phyloP scores from a whole-genome alignment of 1,140 invertebrate genomes.

The Cataglyphis hispanica region DNA sequence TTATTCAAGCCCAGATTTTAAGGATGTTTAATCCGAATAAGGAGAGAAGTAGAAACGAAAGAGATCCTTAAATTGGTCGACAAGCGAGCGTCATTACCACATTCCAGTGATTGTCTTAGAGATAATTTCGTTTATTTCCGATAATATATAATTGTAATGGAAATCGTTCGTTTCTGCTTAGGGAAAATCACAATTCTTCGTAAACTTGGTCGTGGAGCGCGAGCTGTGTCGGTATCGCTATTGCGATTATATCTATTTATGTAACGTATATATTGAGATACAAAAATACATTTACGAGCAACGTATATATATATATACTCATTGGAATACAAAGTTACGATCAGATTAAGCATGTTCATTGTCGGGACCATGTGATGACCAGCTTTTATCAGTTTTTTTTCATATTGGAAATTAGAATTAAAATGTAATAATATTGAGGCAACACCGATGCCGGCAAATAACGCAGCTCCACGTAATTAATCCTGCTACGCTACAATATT shows the following conservation, averaged over 20 bases:
- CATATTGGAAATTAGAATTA: background rate
- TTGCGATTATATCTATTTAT: slow-evolving; percentile 1
- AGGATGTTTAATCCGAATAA: background rate
- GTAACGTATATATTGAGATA: background rate
- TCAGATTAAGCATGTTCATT: slow-evolving; percentile 26
- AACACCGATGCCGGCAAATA: slow-evolving; percentile 54
- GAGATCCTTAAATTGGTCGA: slow-evolving; percentile 38
- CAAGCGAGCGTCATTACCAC: slow-evolving; percentile 17
- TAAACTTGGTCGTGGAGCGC: slow-evolving; percentile 42
- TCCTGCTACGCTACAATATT: slow-evolving; percentile 69
- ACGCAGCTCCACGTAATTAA: slow-evolving; percentile 60
- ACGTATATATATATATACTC: too few relatives aligned
- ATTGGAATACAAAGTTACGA: slow-evolving; percentile 11
- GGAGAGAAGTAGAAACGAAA: slow-evolving; percentile 64
- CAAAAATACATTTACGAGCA: background rate
- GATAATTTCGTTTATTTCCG: slow-evolving; percentile 15
- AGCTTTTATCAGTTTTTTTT: slow-evolving; percentile 12
- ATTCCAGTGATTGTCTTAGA: slow-evolving; percentile 30
- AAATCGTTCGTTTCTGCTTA: slow-evolving; percentile 63
- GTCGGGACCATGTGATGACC: slow-evolving; percentile 35
- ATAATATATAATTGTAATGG: background rate
- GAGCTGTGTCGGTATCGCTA: slow-evolving; percentile 51
- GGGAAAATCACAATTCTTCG: slow-evolving; percentile 11
- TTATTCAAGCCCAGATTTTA: slow-evolving; percentile 51
- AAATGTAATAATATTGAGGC: slow-evolving; percentile 11